phyloP scores from a whole-genome alignment of 2,113 vertebrate genomes.

The Nymphicus hollandicus region DNA sequence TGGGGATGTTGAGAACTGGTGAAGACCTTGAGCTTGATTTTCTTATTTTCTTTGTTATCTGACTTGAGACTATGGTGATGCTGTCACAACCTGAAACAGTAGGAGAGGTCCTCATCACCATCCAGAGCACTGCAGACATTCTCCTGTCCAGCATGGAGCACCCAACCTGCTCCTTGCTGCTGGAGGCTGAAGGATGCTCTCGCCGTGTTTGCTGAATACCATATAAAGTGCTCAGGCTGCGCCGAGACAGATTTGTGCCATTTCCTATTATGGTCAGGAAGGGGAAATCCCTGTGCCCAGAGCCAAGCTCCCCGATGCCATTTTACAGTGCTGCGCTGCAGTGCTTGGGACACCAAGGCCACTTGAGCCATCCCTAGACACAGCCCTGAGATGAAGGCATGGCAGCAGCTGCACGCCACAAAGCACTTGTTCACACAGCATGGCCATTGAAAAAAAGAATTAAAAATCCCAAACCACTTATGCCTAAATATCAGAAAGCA shows the following conservation, averaged over 20 bases:
- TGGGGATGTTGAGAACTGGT: background rate
- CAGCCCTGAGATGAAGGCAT: background rate
- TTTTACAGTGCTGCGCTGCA: background rate
- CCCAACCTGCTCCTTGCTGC: background rate
- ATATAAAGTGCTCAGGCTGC: conserved; percentile 56
- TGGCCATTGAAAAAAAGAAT: background rate
- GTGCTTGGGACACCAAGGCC: background rate
- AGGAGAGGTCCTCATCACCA: background rate
- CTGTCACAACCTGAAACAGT: fast-evolving
- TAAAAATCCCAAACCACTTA: background rate
- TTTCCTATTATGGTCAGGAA: conserved; percentile 78
- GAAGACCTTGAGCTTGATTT: background rate
- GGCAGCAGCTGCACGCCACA: background rate
- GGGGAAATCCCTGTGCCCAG: conserved; percentile 59
- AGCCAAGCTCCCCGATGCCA: background rate
- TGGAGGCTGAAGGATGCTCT: background rate
- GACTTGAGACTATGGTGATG: fast-evolving
- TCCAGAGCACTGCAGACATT: background rate
- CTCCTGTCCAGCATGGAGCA: background rate
- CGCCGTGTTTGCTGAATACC: background rate
- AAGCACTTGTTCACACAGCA: background rate
- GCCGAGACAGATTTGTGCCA: background rate
- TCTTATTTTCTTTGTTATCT: background rate
- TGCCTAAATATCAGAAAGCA: background rate
- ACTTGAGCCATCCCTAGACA: background rate